phyloP scores from a whole-genome alignment of 2,888 invertebrate species.

The Drosophila dives region DNA sequence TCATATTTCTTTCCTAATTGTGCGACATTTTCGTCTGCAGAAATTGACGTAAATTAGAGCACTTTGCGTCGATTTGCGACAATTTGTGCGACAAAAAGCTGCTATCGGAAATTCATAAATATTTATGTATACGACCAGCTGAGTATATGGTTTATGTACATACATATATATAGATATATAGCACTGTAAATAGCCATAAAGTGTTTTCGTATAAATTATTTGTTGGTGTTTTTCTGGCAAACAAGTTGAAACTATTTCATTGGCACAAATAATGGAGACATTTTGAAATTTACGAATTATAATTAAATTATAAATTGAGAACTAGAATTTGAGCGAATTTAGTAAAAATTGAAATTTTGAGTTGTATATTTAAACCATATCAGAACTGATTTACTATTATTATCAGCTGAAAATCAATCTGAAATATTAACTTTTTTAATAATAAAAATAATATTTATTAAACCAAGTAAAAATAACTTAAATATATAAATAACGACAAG shows the following conservation, averaged over 20 bases:
- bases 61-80: slow-evolving; percentile 77
- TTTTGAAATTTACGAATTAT: no score
- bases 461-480: not conserved
- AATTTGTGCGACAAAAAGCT: slow-evolving; percentile 60
- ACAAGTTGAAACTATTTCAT: not conserved
- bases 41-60: slow-evolving; percentile 78
- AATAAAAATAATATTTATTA: no score
- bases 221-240: not conserved
- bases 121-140: slow-evolving; percentile 63
- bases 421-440: no score
- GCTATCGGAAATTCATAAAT: slow-evolving; percentile 71
- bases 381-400: not conserved
- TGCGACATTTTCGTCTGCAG: slow-evolving; percentile 55
- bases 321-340: not conserved
- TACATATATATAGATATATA: slow-evolving; percentile 1
- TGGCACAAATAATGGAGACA: not conserved
- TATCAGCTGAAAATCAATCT: not conserved
- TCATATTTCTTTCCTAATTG: slow-evolving; percentile 78
- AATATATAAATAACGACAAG: not conserved
- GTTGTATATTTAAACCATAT: not conserved
- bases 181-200: not conserved
- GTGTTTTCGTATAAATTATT: slow-evolving; percentile 12
- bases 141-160: slow-evolving; percentile 43
- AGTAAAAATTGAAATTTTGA: not conserved
- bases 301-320: not conserved